Percentiles rank a stretch among this genome's conserved stretches.
phyloP scores from a whole-genome alignment of 2,888 invertebrate genomes.

The Acanthacorydalis orientalis region DNA sequence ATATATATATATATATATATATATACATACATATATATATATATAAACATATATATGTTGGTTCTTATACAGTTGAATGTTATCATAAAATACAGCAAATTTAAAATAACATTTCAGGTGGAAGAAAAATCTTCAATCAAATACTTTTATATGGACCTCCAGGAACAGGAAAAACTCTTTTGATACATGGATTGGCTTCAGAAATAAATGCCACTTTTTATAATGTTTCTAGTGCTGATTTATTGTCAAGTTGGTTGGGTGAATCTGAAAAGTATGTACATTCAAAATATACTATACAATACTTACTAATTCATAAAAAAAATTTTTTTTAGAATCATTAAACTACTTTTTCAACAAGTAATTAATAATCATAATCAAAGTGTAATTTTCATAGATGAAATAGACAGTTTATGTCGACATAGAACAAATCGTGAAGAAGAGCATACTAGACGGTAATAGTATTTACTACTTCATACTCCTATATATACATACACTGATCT shows the following conservation, averaged over 20 bases:
- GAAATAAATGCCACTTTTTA: constrained; percentile 32
- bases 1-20: background rate
- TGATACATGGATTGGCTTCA: constrained; percentile 26
- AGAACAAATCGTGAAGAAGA: constrained; percentile 30
- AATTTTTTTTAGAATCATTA: constrained; percentile 15
- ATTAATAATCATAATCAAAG: constrained; percentile 18
- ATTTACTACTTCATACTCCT: background rate
- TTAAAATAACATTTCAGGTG: constrained; percentile 12
- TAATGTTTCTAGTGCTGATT: constrained; percentile 31
- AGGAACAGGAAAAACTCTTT: constrained; percentile 29
- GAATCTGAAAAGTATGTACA: constrained; percentile 36
- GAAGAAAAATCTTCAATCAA: constrained; percentile 27
- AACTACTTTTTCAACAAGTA: constrained; percentile 18
- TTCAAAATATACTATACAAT: background rate
- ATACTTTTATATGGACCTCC: constrained; percentile 35
- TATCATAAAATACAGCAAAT: background rate
- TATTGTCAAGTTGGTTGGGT: constrained; percentile 35
- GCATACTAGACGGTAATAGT: constrained; percentile 25
- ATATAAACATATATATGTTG: no score
- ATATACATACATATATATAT: no score
- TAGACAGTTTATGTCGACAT: constrained; percentile 36
- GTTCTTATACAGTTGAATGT: no score
- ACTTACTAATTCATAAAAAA: constrained; percentile 6
- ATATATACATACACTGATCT: background rate
- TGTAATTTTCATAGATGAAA: constrained; percentile 40